phyloP scores from a whole-genome alignment of 2,113 vertebrate species.

The Lagopus muta region DNA sequence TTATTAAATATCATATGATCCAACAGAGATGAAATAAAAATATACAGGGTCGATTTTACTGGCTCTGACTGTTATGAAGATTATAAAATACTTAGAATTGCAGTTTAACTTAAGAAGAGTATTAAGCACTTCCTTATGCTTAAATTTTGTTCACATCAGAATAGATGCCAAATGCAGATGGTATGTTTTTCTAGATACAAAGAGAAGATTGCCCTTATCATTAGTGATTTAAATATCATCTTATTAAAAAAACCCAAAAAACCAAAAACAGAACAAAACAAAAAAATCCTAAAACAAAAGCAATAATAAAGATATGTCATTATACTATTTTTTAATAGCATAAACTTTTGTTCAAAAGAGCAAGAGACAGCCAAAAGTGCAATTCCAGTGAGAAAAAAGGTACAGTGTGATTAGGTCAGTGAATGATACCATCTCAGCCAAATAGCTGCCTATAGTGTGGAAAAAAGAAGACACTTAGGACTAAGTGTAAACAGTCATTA shows the following conservation, averaged over 20 bases:
- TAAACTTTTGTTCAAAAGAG: slow-evolving; percentile 81
- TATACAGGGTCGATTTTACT: slow-evolving; percentile 86
- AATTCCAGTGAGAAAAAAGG: slow-evolving; percentile 80
- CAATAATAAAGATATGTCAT: slow-evolving; percentile 46
- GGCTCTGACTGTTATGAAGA: slow-evolving; percentile 78
- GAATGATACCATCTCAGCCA: slow-evolving; percentile 77
- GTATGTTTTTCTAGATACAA: slow-evolving; percentile 76
- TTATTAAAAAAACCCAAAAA: neutral
- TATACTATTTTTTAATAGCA: slow-evolving; percentile 71
- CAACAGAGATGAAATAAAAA: slow-evolving; percentile 87
- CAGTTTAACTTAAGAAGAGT: slow-evolving; percentile 76
- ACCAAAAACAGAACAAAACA: no score
- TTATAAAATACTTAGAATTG: slow-evolving; percentile 80
- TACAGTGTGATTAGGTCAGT: slow-evolving; percentile 74
- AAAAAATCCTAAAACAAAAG: neutral
- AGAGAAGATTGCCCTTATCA: slow-evolving; percentile 71
- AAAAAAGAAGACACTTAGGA: slow-evolving; percentile 79
- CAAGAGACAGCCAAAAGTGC: slow-evolving; percentile 79
- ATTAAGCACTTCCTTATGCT: slow-evolving; percentile 82
- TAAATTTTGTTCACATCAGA: slow-evolving; percentile 76
- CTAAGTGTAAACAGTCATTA: slow-evolving; percentile 83
- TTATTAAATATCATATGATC: slow-evolving; percentile 88
- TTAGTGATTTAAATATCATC: slow-evolving; percentile 74
- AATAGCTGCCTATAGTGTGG: slow-evolving; percentile 78
- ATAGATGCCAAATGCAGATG: slow-evolving; percentile 80